These are phyloP conservation scores for Pimephales promelas DNA, from an alignment of 2,113 vertebrate genomes.

Conservation along the genomic window DNA sequence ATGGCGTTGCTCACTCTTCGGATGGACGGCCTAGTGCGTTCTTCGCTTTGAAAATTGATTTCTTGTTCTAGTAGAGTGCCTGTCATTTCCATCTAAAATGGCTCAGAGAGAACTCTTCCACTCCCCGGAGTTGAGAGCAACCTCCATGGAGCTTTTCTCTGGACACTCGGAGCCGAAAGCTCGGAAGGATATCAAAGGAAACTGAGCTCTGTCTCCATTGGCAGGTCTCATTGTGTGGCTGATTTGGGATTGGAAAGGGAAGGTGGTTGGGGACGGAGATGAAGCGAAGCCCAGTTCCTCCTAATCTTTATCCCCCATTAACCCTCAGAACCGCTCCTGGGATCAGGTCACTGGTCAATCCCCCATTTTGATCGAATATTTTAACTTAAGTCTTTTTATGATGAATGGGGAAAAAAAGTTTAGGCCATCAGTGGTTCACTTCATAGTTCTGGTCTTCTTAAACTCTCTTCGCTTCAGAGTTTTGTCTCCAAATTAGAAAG, in stretches of 20 bases:
- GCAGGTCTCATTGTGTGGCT: slow-evolving; percentile 73
- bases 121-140: slow-evolving; percentile 64
- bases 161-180: slow-evolving; percentile 68
- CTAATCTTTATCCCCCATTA: slow-evolving; percentile 84
- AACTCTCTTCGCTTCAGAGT: slow-evolving; percentile 62
- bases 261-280: slow-evolving; percentile 65
- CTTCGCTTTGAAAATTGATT: slow-evolving; percentile 77
- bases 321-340: slow-evolving; percentile 76
- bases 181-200: slow-evolving; percentile 73
- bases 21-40: slow-evolving; percentile 66
- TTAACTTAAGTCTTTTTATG: slow-evolving; percentile 76
- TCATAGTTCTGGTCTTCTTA: slow-evolving; percentile 48
- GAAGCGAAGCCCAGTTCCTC: slow-evolving; percentile 61
- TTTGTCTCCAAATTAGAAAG: slow-evolving; percentile 65
- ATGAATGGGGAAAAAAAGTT: slow-evolving; percentile 71
- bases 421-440: slow-evolving; percentile 77
- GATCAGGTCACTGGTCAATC: slow-evolving; percentile 83
- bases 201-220: slow-evolving; percentile 67
- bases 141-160: slow-evolving; percentile 76
- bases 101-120: slow-evolving; percentile 65
- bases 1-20: slow-evolving; percentile 50
- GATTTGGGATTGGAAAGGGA: slow-evolving; percentile 72
- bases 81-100: slow-evolving; percentile 74
- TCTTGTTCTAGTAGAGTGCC: slow-evolving; percentile 75
- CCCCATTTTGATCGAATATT: slow-evolving; percentile 79